These are phyloP conservation scores for Tympanoctomys barrerae DNA, from an alignment of 2,797 vertebrate genomes.

Conservation along the genomic window DNA sequence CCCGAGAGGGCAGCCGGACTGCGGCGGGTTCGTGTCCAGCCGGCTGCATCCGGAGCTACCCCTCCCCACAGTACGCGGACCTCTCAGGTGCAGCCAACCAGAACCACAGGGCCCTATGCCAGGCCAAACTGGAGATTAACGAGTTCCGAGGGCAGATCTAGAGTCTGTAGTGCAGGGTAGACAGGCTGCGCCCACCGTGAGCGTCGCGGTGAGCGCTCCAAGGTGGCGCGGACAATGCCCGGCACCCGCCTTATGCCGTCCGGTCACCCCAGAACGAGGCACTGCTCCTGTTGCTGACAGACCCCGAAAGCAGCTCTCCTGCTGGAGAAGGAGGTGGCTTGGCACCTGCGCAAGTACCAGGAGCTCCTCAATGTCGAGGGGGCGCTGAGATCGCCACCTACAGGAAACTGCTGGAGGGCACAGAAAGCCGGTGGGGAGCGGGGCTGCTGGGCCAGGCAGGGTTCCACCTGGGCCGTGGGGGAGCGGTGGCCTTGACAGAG, in stretches of 20 bases:
- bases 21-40: too few relatives aligned
- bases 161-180: slow-evolving; percentile 94
- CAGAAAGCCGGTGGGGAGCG: slow-evolving; percentile 93
- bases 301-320: slow-evolving; percentile 97
- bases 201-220: slow-evolving; percentile 9
- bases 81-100: slow-evolving; percentile 96
- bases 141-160: slow-evolving; percentile 97
- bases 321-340: slow-evolving; percentile 97
- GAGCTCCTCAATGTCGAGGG: slow-evolving; percentile 97
- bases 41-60: rapidly evolving
- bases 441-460: not conserved
- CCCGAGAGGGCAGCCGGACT: not conserved
- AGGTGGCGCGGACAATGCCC: too few relatives aligned
- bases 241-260: not conserved
- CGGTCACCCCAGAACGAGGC: slow-evolving; percentile 92
- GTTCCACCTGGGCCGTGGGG: rapidly evolving
- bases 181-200: slow-evolving; percentile 95
- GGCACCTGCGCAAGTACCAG: slow-evolving; percentile 97
- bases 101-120: slow-evolving; percentile 94
- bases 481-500: not conserved
- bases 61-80: slow-evolving; percentile 92
- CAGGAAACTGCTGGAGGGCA: slow-evolving; percentile 96
- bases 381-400: slow-evolving; percentile 98
- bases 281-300: slow-evolving; percentile 95
- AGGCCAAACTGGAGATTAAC: slow-evolving; percentile 96